These are phyloP conservation scores for Pseudomyrmex flavicornis DNA, from an alignment of 1,140 invertebrate species.

Conservation along the genomic window DNA sequence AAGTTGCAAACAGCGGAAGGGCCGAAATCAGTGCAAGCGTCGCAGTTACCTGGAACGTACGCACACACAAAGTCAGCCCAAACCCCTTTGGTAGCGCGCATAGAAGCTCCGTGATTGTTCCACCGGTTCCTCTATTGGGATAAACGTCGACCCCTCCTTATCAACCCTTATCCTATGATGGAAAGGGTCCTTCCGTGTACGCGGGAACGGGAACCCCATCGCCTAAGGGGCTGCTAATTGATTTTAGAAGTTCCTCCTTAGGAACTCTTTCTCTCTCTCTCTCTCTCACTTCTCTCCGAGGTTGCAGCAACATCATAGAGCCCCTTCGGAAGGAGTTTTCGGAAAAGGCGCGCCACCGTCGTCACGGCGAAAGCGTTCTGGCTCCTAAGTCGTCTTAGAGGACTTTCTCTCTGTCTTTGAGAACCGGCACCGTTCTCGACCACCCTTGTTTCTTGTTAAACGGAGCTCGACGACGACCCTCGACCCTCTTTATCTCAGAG, in stretches of 20 bases:
- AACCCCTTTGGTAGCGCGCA: neutral
- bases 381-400: conserved; percentile 65
- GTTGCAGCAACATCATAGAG: conserved; percentile 5
- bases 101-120: conserved; percentile 73
- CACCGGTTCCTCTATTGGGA: conserved; percentile 72
- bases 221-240: conserved; percentile 77
- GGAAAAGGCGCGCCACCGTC: conserved; percentile 50
- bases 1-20: conserved; percentile 57
- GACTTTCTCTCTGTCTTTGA: conserved; percentile 29
- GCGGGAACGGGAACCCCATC: conserved; percentile 71
- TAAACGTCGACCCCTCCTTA: conserved; percentile 74
- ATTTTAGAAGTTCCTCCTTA: conserved; percentile 76
- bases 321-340: conserved; percentile 29
- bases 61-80: too few relatives aligned
- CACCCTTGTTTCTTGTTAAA: conserved; percentile 72
- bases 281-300: neutral
- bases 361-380: conserved; percentile 54
- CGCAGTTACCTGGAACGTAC: conserved; percentile 27
- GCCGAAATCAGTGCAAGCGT: conserved; percentile 33
- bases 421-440: conserved; percentile 44
- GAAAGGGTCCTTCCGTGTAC: conserved; percentile 65
- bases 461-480: conserved; percentile 54
- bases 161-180: conserved; percentile 72
- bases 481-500: conserved; percentile 21
- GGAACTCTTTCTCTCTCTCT: conserved; percentile 22